Evolutionary conservation across 2,113 vertebrate species (phyloP), one percentile per base, ranked within the genome.

Genomic region (Ploceus nigricollis): DNA sequence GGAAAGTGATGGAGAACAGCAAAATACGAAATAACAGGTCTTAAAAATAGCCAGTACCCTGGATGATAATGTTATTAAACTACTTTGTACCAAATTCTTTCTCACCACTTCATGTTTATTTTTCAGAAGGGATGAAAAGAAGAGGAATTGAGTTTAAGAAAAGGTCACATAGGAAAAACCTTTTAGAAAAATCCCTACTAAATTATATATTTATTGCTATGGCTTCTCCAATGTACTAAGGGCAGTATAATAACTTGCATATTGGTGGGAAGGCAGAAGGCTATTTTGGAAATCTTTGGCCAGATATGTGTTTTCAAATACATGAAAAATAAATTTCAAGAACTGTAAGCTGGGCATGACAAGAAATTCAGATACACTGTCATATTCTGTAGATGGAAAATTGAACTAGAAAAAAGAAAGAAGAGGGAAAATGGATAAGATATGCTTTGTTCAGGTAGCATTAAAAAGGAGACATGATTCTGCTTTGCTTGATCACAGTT

Each of bases 41-140:
- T 92, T 90, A 56, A 88, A 96, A 96, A 89, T n/a, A 90, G 71
- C 65, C 68, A 68, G 44, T 60, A 66, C 7, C 10, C 39, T 90
- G 48, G 57, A 61, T 64, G 50, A 54, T 51, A 95, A 82, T 81
- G 40, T 66, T 70, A 66, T 48, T 70, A 75, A 94, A 83, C 22
- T 66, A 47, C 50, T 90, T 86, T 18, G 57, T 58, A 81, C 42
- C 1, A 1, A 72, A 77, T 82, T 78, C 76, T 87, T 65, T 76
- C 85, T 92, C 60, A 70, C 21, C 68, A 31, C 37, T 64, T 78
- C 39, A 20, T 47, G 30, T 75, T 87, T 87, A 51, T 77, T 87
- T 91, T 91, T 92, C 7, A 4, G 30, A 80, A 80, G 15, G 16
- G 39, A 51, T 58, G 50, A 57, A 86, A 71, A 69, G 33, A 87